phyloP scores from a whole-genome alignment of 1,140 invertebrate species.

The Danaus plexippus region DNA sequence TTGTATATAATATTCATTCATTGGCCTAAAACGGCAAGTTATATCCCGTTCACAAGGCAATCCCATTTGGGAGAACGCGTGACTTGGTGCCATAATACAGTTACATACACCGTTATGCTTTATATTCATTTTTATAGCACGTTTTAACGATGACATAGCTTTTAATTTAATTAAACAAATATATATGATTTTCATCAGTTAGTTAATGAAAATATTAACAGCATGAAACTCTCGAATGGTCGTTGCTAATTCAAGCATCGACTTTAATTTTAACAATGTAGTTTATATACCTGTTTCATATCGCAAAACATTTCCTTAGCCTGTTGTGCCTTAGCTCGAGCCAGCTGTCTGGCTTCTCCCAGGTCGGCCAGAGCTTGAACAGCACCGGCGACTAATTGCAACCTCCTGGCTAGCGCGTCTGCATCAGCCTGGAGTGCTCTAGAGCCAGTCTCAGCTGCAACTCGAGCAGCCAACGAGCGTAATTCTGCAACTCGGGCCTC shows the following conservation, averaged over 20 bases:
- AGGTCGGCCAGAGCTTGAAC: slow-evolving; percentile 81
- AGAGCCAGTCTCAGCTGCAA: slow-evolving; percentile 83
- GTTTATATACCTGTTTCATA: slow-evolving; percentile 50
- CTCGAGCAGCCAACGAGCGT: slow-evolving; percentile 81
- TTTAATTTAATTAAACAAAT: too few species aligned
- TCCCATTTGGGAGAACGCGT: slow-evolving; percentile 24
- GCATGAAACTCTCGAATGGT: too few species aligned
- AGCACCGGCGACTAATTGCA: slow-evolving; percentile 82
- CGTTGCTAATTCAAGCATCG: too few species aligned
- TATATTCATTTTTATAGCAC: neutral
- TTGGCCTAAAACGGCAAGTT: slow-evolving; percentile 13
- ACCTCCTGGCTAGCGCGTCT: slow-evolving; percentile 80
- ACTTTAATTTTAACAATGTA: too few species aligned
- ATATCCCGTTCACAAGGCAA: slow-evolving; percentile 15
- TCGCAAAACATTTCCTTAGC: slow-evolving; percentile 55
- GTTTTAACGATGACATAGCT: too few species aligned
- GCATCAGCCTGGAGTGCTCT: slow-evolving; percentile 82
- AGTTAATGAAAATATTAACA: too few species aligned
- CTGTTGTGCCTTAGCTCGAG: slow-evolving; percentile 54
- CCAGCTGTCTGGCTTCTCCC: slow-evolving; percentile 74
- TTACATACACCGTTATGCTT: slow-evolving; percentile 28
- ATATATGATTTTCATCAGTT: too few species aligned
- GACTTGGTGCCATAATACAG: slow-evolving; percentile 26
- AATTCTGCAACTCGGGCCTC: slow-evolving; percentile 81
- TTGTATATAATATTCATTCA: too few species aligned